phyloP scores from a whole-genome alignment of 2,797 vertebrate genomes.

The Sarcophilus harrisii region DNA sequence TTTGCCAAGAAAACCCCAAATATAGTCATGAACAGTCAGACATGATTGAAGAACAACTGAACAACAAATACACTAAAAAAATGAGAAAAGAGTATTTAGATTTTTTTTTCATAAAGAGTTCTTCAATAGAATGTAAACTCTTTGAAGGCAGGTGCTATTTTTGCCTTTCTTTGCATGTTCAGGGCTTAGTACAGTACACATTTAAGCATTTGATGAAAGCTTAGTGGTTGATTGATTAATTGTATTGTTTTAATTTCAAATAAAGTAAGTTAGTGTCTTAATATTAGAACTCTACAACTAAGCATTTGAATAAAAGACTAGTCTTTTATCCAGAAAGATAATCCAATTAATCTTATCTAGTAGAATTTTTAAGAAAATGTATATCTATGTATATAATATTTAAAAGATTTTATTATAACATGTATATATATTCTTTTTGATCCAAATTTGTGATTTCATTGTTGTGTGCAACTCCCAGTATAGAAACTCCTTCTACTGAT shows the following conservation, averaged over 20 bases:
- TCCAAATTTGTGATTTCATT: neutral
- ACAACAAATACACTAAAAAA: neutral
- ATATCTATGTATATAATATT: too few species aligned
- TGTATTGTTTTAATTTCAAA: neutral
- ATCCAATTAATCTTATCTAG: neutral
- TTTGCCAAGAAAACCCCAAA: neutral
- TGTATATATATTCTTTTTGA: neutral
- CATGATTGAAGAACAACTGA: neutral
- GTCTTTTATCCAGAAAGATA: neutral
- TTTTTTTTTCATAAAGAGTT: neutral
- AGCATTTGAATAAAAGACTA: neutral
- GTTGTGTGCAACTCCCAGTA: neutral
- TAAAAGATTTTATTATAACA: too few species aligned
- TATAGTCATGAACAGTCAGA: neutral
- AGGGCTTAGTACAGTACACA: neutral
- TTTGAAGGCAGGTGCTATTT: neutral
- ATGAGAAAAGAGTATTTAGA: neutral
- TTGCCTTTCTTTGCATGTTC: neutral
- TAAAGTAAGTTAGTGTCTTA: neutral
- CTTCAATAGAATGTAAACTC: neutral
- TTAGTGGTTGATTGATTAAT: neutral
- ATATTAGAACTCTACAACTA: neutral
- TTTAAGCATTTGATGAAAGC: neutral
- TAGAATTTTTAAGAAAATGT: neutral
- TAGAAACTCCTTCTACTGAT: neutral